Base-by-base conservation (phyloP, 2,888 invertebrate species). In the Sialis fuliginosa region DNA sequence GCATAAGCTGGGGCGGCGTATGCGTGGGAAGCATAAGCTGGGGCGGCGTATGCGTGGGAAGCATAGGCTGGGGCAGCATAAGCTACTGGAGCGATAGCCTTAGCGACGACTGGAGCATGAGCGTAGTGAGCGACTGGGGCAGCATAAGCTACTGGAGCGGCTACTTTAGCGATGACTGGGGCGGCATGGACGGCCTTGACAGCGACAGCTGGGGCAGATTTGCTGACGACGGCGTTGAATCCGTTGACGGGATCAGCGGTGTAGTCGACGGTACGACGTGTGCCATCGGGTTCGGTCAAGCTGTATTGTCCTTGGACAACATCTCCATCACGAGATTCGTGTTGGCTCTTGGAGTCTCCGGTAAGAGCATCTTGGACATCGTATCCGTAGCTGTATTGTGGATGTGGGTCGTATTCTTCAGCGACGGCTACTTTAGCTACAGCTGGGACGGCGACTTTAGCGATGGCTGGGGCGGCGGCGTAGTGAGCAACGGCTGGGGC, bases 11-110 rank as follows among this genome's bases (percentile, higher is more conserved):
- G 32, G 32, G 37, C 42, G 7, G 45, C 40, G 40, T 41, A 41
- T 12, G 13, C 2, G 6, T 4, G 31, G 6, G 13, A 31, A 32
- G 43, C 12, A 34, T 43, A 33, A 6, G 43, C 41, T 41, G 41
- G 41, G 9, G 41, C 41, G 13, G 30, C 30, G 1, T 40, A 46
- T 12, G 13, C 2, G 6, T 4, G 31, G 6, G 13, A 31, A 32
- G 43, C 12, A 34, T 43, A 33, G 2, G 43, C 41, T 41, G 41
- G 41, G 9, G 41, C 41, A 41, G 30, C 30, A 3, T 40, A 46
- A 9, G 13, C 2, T n/a, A 41, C 42, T 32, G 40, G 46, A 12
- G 50, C 46, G 35, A 49, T 47, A 34, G 48, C 48, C 40, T 49
- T 49, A 39, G 51, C 44, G 12, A 48, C 39, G 33, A 12, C 46